phyloP scores from a whole-genome alignment of 2,888 invertebrate species.

The Anorthoa munda region DNA sequence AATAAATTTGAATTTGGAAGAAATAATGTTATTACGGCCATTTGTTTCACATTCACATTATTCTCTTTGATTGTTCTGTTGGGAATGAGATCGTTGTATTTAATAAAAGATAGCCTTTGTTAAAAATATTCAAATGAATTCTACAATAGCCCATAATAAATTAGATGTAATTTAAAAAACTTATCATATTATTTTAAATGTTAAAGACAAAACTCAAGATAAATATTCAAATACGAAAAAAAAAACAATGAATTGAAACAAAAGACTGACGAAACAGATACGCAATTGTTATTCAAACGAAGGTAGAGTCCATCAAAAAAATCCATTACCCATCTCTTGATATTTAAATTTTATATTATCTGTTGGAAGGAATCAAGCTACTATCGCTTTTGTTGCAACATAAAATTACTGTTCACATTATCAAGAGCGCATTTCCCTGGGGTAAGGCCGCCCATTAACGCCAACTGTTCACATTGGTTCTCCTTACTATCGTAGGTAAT shows the following conservation, averaged over 20 bases:
- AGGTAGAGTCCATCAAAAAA: constrained; percentile 58
- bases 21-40: constrained; percentile 41
- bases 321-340: constrained; percentile 64
- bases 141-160: constrained; percentile 36
- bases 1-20: constrained; percentile 36
- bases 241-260: constrained; percentile 48
- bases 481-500: constrained; percentile 79
- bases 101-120: constrained; percentile 20
- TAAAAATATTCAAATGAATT: constrained; percentile 30
- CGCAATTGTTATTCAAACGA: constrained; percentile 55
- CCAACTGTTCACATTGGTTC: constrained; percentile 87
- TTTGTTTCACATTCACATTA: constrained; percentile 39
- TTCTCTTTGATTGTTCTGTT: constrained; percentile 38
- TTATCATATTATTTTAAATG: constrained; percentile 35
- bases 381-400: constrained; percentile 82
- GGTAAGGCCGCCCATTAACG: constrained; percentile 87
- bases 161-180: constrained; percentile 51
- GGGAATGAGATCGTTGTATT: constrained; percentile 25
- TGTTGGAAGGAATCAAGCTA: constrained; percentile 69
- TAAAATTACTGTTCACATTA: constrained; percentile 87
- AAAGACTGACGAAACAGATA: constrained; percentile 51
- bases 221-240: constrained; percentile 53
- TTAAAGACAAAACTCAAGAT: constrained; percentile 40
- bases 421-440: constrained; percentile 87
- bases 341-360: constrained; percentile 74